Conservation (phyloP, 2,888 invertebrate species). For the Caenorhabditis sp. region DNA sequence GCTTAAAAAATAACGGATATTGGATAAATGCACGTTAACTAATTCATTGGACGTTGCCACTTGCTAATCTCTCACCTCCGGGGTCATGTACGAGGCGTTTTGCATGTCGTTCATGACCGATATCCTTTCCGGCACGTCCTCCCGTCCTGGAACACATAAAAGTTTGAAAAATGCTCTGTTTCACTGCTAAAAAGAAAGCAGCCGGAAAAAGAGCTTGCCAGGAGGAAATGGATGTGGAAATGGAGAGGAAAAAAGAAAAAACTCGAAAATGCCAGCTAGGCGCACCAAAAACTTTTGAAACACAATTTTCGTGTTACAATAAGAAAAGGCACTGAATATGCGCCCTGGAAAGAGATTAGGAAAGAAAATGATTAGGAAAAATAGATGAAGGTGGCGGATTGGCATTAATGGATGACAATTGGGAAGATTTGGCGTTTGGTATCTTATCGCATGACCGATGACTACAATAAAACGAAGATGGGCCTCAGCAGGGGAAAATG, state of each 20-base stretch:
- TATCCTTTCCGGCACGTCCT: constrained; percentile 5
- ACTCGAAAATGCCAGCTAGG: constrained; percentile 5
- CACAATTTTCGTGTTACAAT: too few relatives aligned
- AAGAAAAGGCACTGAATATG: too few relatives aligned
- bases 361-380: not conserved
- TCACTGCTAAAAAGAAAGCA: not conserved
- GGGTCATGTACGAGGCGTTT: not conserved
- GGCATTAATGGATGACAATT: too few relatives aligned
- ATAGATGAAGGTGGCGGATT: not conserved
- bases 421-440: too few relatives aligned
- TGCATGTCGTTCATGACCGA: not conserved
- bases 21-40: too few relatives aligned
- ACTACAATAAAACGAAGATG: too few relatives aligned
- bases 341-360: too few relatives aligned
- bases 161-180: not conserved
- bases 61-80: constrained; percentile 16
- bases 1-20: constrained; percentile 18
- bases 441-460: too few relatives aligned
- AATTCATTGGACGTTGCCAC: not conserved
- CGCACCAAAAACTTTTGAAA: not conserved
- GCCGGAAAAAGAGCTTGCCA: not conserved
- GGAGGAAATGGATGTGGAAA: constrained; percentile 13
- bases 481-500: too few relatives aligned
- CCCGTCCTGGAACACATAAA: constrained; percentile 11
- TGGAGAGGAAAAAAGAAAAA: not conserved